Percentiles rank a stretch among this genome's conserved stretches.
These are phyloP conservation scores for Phyllostomus discolor DNA, from an alignment of 2,113 vertebrate genomes.

Conservation along the genomic window DNA sequence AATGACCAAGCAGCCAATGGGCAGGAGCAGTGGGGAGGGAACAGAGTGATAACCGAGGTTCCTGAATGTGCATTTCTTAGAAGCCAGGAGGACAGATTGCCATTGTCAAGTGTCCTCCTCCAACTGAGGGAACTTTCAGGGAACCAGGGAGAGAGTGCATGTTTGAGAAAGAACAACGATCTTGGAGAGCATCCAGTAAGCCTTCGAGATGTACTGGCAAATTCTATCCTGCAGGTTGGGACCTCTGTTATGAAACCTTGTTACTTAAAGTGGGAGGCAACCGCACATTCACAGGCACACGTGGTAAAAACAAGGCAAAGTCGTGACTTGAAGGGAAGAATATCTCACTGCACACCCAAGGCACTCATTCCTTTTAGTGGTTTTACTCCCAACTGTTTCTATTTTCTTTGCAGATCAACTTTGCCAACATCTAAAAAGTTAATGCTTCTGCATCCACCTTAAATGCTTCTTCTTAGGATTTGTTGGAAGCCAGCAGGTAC, in stretches of 20 bases:
- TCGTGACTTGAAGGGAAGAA: background rate
- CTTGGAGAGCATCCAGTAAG: background rate
- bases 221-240: background rate
- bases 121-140: background rate
- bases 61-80: background rate
- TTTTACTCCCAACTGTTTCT: background rate
- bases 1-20: background rate
- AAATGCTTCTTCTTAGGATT: background rate
- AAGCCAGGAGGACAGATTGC: background rate
- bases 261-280: background rate
- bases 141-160: background rate
- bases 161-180: background rate
- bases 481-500: background rate
- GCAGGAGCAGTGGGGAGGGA: background rate
- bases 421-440: background rate
- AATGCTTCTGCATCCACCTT: background rate
- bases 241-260: background rate
- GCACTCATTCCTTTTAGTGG: background rate
- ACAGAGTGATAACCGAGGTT: background rate
- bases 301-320: background rate
- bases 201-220: background rate
- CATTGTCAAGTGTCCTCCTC: no score
- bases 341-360: background rate
- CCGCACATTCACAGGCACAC: background rate
- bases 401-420: background rate